A percentile compares a stretch with the other conserved stretches of the same genome.
Conservation (phyloP, 2,797 vertebrate species). For the Heterohyrax brucei region DNA sequence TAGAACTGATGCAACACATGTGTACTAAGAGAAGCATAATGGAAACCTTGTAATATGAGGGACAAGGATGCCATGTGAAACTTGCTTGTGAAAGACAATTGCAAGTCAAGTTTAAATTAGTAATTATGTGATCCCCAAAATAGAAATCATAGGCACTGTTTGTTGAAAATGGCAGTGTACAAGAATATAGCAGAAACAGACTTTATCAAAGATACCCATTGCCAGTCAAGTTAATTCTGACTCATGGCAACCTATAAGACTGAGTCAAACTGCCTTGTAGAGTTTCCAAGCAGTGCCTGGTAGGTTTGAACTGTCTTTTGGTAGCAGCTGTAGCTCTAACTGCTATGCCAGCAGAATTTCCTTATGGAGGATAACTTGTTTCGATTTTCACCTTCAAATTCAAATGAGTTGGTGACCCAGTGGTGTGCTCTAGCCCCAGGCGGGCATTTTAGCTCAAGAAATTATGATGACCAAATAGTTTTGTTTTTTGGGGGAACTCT, state of each 20-base stretch:
- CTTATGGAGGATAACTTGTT: neutral
- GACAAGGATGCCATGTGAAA: neutral
- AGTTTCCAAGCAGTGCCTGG: too few relatives aligned
- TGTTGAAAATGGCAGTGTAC: neutral
- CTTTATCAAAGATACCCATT: neutral
- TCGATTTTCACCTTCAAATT: conserved; percentile 25
- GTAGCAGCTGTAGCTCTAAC: too few relatives aligned
- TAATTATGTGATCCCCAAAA: conserved; percentile 1
- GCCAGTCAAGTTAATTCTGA: too few relatives aligned
- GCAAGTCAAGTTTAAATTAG: neutral
- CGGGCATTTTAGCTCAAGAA: neutral
- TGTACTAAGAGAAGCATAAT: neutral
- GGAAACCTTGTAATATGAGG: neutral
- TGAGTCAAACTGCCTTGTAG: too few relatives aligned
- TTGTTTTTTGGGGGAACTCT: neutral
- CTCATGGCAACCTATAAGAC: too few relatives aligned
- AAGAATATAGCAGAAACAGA: neutral
- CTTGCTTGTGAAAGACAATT: neutral
- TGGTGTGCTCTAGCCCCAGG: neutral
- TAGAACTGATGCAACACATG: neutral
- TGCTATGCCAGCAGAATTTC: too few relatives aligned
- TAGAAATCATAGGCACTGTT: neutral
- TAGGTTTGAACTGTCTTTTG: too few relatives aligned
- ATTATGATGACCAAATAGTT: neutral
- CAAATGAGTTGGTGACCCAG: neutral